These are phyloP conservation scores for Parasteatoda tepidariorum DNA, from an alignment of 1,140 invertebrate genomes.

Conservation along the genomic window DNA sequence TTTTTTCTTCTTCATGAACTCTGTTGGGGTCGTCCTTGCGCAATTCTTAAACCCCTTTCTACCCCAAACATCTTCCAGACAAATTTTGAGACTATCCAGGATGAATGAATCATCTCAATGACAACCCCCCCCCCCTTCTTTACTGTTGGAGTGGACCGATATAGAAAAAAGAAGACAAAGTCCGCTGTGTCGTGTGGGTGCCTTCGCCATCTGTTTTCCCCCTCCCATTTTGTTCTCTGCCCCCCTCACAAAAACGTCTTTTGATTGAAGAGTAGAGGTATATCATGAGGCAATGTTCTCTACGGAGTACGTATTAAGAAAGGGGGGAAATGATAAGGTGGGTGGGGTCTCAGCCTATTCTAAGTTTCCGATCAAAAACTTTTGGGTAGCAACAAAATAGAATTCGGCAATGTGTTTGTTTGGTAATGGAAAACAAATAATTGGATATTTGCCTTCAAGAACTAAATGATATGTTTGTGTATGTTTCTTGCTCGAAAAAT, in stretches of 20 bases:
- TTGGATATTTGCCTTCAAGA: not conserved
- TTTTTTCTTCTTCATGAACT: no score
- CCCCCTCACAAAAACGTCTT: not conserved
- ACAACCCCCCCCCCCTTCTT: not conserved
- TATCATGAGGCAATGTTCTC: not conserved
- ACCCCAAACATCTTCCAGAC: not conserved
- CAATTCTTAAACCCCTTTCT: no score
- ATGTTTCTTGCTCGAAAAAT: no score
- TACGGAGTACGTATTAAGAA: not conserved
- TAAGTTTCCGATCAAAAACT: not conserved
- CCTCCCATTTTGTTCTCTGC: not conserved
- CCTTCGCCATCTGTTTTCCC: not conserved
- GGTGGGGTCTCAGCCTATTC: conserved; percentile 1
- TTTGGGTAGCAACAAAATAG: not conserved
- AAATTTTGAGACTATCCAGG: conserved; percentile 1
- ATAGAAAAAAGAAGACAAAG: not conserved
- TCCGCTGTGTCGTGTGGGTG: not conserved
- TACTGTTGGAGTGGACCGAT: not conserved
- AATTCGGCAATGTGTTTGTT: not conserved
- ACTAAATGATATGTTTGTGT: not conserved
- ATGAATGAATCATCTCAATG: not conserved
- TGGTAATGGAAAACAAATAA: not conserved
- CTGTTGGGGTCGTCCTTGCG: no score
- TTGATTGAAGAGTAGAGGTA: conserved; percentile 9
- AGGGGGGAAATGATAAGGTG: not conserved